Percentiles rank a stretch among this genome's conserved stretches.
Conservation (phyloP, 2,888 invertebrate genomes). For the Thera britannica region DNA sequence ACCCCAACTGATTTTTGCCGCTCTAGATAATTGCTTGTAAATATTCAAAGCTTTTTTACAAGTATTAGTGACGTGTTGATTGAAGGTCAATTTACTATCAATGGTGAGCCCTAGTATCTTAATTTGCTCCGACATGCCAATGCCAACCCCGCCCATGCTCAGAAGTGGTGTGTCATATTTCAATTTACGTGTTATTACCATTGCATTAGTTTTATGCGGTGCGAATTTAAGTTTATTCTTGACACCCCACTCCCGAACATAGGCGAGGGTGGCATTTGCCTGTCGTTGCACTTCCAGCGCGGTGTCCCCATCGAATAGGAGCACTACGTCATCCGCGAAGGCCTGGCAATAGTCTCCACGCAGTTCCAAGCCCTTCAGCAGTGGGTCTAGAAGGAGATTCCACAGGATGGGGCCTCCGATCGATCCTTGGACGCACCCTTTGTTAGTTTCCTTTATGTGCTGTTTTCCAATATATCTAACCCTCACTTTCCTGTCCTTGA, state of each 20-base stretch:
- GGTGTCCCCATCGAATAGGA: conserved; percentile 21
- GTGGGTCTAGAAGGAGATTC: conserved; percentile 37
- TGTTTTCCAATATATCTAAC: neutral
- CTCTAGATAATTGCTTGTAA: conserved; percentile 13
- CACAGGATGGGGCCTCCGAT: conserved; percentile 24
- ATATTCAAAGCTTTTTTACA: conserved; percentile 5
- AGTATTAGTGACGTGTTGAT: neutral
- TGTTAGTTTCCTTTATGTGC: neutral
- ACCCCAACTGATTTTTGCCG: conserved; percentile 17
- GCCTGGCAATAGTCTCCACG: conserved; percentile 25
- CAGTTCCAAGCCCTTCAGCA: conserved; percentile 3
- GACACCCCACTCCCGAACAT: conserved; percentile 21
- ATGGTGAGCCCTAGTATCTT: conserved; percentile 19
- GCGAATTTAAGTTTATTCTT: conserved; percentile 14
- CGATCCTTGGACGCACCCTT: conserved; percentile 10
- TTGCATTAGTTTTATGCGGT: neutral
- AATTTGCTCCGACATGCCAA: conserved; percentile 5
- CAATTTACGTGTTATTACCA: neutral
- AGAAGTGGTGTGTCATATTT: conserved; percentile 5
- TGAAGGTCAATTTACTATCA: conserved; percentile 11
- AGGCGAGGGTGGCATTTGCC: conserved; percentile 34
- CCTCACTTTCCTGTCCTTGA: conserved; percentile 16
- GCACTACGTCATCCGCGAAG: conserved; percentile 28
- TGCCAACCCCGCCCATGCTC: conserved; percentile 5
- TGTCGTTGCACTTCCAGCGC: conserved; percentile 14